phyloP scores from a whole-genome alignment of 1,140 invertebrate species.

The Aphelinus atriplicis region DNA sequence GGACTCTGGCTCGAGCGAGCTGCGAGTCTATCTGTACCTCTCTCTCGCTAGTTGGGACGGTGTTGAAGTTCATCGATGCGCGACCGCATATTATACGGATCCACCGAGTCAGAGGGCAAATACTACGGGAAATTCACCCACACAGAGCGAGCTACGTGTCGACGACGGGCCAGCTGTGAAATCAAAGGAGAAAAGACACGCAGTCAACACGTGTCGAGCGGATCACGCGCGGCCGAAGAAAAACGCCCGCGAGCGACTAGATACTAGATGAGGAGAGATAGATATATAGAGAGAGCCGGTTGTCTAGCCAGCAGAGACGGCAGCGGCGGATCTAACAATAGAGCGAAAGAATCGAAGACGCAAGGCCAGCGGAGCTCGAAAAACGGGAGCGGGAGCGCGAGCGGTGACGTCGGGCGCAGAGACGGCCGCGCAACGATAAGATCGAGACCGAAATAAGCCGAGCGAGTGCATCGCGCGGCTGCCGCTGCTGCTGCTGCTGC shows the following conservation, averaged over 20 bases:
- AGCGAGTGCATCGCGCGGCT: background rate
- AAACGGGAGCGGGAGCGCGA: conserved; percentile 12
- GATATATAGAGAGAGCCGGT: background rate
- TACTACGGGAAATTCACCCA: too few relatives aligned
- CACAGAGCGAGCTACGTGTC: too few relatives aligned
- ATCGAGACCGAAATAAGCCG: background rate
- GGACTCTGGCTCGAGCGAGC: too few relatives aligned
- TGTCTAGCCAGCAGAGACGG: background rate
- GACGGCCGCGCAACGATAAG: background rate
- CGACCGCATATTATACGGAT: too few relatives aligned
- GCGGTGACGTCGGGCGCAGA: conserved; percentile 1
- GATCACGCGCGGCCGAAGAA: background rate
- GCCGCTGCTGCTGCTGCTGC: too few relatives aligned
- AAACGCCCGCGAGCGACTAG: background rate
- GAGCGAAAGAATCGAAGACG: conserved; percentile 15
- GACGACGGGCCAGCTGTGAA: background rate
- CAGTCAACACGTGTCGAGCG: background rate
- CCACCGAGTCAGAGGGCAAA: too few relatives aligned
- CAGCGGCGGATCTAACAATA: conserved; percentile 21
- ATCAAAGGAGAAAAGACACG: background rate
- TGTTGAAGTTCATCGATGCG: too few relatives aligned
- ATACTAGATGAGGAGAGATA: background rate
- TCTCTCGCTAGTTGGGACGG: too few relatives aligned
- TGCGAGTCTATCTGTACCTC: too few relatives aligned
- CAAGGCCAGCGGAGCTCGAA: conserved; percentile 20